A percentile compares a stretch with the other conserved stretches of the same genome.
Conservation (phyloP, 2,113 vertebrate species). For the Epinephelus lanceolatus region DNA sequence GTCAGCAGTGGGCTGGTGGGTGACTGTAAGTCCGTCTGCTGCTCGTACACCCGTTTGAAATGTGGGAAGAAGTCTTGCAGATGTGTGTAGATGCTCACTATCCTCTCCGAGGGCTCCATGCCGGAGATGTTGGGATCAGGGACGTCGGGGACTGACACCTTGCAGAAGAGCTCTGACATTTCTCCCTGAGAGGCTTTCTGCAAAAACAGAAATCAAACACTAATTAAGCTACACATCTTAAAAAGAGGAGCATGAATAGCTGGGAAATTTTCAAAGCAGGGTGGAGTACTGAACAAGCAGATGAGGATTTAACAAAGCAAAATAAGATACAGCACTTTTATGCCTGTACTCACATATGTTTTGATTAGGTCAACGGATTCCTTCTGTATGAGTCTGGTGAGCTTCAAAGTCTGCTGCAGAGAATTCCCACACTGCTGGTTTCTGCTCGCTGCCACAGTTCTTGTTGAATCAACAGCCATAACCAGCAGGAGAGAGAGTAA, state of each 20-base stretch:
- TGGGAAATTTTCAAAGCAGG: neutral
- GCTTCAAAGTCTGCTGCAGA: conserved; percentile 65
- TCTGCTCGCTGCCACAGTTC: conserved; percentile 44
- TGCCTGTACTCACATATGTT: conserved; percentile 80
- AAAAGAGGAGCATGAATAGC: neutral
- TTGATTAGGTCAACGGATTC: conserved; percentile 75
- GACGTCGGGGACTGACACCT: conserved; percentile 64
- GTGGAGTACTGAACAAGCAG: conserved; percentile 9
- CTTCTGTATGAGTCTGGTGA: conserved; percentile 66
- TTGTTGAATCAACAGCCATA: conserved; percentile 69
- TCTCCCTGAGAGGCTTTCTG: conserved; percentile 81
- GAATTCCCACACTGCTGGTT: conserved; percentile 61
- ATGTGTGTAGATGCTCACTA: conserved; percentile 73
- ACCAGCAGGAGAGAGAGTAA: conserved; percentile 78
- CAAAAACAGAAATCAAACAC: neutral
- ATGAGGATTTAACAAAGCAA: conserved; percentile 4
- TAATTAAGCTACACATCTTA: neutral
- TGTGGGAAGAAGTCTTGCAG: conserved; percentile 79
- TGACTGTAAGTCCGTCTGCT: conserved; percentile 81
- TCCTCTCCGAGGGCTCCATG: conserved; percentile 69
- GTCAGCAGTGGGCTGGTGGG: conserved; percentile 59
- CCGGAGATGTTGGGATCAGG: conserved; percentile 80
- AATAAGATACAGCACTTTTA: conserved; percentile 15
- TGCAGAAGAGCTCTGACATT: conserved; percentile 76
- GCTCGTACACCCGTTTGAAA: conserved; percentile 77